phyloP scores from a whole-genome alignment of 2,113 vertebrate genomes.

The Prunella fulvescens region DNA sequence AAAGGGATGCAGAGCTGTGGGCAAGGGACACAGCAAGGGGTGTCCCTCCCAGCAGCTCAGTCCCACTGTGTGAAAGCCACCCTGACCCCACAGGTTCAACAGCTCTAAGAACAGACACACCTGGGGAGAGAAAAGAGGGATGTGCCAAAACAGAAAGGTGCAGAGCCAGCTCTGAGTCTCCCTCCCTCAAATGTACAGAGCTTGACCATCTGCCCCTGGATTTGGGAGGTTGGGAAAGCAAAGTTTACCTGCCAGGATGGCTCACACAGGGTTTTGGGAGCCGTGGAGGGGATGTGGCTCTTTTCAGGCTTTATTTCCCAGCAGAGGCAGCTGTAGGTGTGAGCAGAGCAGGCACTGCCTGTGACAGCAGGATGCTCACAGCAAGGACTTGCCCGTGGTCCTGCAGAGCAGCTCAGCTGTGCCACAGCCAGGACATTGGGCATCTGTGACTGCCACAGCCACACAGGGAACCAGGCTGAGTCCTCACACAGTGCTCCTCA shows the following conservation, averaged over 20 bases:
- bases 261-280: neutral
- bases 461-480: neutral
- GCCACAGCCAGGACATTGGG: neutral
- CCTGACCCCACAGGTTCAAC: neutral
- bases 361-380: neutral
- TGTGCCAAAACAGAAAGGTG: neutral
- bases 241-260: neutral
- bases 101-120: neutral
- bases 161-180: neutral
- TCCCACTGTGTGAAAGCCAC: neutral
- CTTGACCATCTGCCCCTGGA: neutral
- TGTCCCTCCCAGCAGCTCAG: neutral
- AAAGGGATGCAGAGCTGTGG: neutral
- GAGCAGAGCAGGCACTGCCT: neutral
- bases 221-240: neutral
- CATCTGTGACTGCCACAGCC: neutral
- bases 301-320: neutral
- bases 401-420: neutral
- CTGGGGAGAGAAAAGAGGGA: neutral
- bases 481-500: neutral
- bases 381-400: accelerated
- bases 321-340: neutral
- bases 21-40: no score
- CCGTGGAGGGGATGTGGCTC: neutral
- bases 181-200: neutral